Evolutionary conservation across 2,797 vertebrate genomes (phyloP).

Genomic region (Diglossa cyanea): DNA sequence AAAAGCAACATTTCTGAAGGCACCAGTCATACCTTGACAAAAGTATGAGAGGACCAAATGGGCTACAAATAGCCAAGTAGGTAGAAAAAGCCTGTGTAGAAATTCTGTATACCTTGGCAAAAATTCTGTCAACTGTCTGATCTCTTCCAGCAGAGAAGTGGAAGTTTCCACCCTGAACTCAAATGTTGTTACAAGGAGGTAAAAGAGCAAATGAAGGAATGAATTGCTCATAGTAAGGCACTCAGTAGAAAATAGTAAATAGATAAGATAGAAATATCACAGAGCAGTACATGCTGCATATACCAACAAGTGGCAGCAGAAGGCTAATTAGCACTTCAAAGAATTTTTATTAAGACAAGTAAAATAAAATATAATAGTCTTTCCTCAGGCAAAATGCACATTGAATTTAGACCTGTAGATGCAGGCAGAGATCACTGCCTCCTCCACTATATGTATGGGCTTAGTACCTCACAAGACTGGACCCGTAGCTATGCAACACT

Average conservation of each 20-base stretch:
- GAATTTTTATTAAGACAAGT: background rate
- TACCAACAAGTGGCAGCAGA: background rate
- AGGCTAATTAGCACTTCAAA: conserved; percentile 29
- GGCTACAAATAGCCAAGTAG: background rate
- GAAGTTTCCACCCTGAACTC: conserved; percentile 60
- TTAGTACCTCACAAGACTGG: background rate
- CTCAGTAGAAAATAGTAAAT: conserved; percentile 17
- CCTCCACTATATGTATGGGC: background rate
- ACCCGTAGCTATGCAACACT: background rate
- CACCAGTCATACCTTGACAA: rapidly evolving
- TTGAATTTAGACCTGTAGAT: background rate
- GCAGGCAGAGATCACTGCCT: background rate
- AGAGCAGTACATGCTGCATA: background rate
- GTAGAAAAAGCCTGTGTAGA: conserved; percentile 6
- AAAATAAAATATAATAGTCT: background rate
- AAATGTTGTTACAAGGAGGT: conserved; percentile 24
- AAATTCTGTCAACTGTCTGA: conserved; percentile 16
- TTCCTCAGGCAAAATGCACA: background rate
- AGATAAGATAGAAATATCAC: conserved; percentile 2
- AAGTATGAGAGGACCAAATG: background rate
- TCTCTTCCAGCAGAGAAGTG: conserved; percentile 42
- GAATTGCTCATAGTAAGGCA: conserved; percentile 17
- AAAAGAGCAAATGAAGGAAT: conserved; percentile 15
- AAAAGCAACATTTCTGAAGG: background rate
- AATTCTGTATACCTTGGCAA: conserved; percentile 39